These are phyloP conservation scores for Pampusana beccarii DNA, from an alignment of 2,113 vertebrate species.

Conservation along the genomic window DNA sequence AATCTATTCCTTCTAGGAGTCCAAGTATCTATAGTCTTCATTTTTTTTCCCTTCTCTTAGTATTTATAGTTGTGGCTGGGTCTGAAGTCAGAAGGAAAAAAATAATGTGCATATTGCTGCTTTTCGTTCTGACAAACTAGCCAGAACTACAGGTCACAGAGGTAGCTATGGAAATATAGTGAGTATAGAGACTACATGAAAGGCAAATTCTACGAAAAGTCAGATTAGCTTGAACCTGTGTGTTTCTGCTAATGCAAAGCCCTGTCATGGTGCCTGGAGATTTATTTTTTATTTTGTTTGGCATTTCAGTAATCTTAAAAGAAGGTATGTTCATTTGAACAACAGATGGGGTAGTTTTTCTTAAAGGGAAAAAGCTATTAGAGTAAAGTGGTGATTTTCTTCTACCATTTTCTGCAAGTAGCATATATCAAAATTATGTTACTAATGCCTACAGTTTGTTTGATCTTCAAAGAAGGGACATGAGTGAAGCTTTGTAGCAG, in stretches of 20 bases:
- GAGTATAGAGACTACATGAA: not conserved
- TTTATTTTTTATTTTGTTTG: not conserved
- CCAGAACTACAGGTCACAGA: not conserved
- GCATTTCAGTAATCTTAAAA: not conserved
- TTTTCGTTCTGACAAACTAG: not conserved
- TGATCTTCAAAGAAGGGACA: not conserved
- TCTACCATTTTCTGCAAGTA: not conserved
- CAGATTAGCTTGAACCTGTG: not conserved
- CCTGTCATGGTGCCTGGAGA: not conserved
- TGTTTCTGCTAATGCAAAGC: not conserved
- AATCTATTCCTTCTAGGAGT: not conserved
- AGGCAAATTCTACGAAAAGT: not conserved
- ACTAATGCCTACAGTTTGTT: not conserved
- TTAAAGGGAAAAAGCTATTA: not conserved
- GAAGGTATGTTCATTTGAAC: not conserved
- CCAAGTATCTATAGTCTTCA: not conserved
- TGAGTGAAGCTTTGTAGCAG: not conserved
- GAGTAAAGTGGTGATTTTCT: not conserved
- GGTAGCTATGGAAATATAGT: not conserved
- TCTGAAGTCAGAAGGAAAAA: not conserved
- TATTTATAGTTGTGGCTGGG: not conserved
- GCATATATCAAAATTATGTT: not conserved
- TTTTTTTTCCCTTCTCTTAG: not conserved
- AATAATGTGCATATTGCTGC: not conserved
- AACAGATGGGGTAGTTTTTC: not conserved